phyloP scores from a whole-genome alignment of 2,797 vertebrate species.

The Scleropages formosus region DNA sequence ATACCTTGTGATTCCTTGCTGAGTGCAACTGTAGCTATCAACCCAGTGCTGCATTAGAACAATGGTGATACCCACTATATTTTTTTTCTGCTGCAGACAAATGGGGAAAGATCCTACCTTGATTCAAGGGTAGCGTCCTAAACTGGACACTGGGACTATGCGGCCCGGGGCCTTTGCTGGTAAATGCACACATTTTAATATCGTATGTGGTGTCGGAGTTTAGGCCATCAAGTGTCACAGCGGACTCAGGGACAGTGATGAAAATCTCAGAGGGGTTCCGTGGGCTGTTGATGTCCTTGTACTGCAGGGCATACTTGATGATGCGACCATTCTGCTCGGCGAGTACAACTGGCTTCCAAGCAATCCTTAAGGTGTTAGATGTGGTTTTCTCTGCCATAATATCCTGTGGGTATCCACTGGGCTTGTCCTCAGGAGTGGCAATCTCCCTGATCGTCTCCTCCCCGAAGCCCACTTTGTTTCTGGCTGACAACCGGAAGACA shows the following conservation, averaged over 20 bases:
- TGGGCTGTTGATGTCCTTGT: slow-evolving; percentile 86
- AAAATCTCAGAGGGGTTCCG: slow-evolving; percentile 81
- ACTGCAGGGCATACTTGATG: slow-evolving; percentile 82
- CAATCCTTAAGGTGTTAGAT: slow-evolving; percentile 74
- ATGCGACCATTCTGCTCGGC: slow-evolving; percentile 85
- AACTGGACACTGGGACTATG: slow-evolving; percentile 95
- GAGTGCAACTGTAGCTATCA: slow-evolving; percentile 19
- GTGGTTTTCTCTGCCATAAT: slow-evolving; percentile 76
- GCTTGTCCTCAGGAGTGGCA: slow-evolving; percentile 79
- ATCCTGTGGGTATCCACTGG: slow-evolving; percentile 82
- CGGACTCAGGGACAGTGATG: slow-evolving; percentile 74
- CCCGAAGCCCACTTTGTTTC: slow-evolving; percentile 93
- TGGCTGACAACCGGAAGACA: slow-evolving; percentile 84
- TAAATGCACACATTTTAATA: slow-evolving; percentile 92
- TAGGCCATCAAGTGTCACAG: slow-evolving; percentile 83
- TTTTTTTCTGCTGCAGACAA: slow-evolving; percentile 2
- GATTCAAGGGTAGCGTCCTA: slow-evolving; percentile 90
- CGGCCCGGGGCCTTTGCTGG: slow-evolving; percentile 87
- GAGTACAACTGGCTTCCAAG: slow-evolving; percentile 83
- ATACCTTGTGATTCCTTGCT: slow-evolving; percentile 29
- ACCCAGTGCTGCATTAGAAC: slow-evolving; percentile 14
- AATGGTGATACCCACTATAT: slow-evolving; percentile 40
- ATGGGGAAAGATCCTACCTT: slow-evolving; percentile 91
- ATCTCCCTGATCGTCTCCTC: slow-evolving; percentile 86
- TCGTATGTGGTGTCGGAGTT: slow-evolving; percentile 92